Evolutionary conservation across 1,140 invertebrate genomes (phyloP), one percentile per base, ranked within the genome.

Genomic region (Macrosteles quadrilineatus): DNA sequence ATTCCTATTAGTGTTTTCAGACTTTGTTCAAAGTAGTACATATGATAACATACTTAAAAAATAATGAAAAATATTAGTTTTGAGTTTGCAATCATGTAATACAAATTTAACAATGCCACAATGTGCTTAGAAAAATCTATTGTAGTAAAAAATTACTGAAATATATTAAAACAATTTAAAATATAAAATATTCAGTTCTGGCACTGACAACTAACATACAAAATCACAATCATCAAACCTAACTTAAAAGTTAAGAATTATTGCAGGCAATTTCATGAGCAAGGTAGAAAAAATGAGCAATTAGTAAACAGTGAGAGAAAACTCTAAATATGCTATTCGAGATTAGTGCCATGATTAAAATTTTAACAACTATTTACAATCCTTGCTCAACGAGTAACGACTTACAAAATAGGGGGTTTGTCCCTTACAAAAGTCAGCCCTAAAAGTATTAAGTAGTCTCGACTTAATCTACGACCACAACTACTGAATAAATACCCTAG

Each of bases 351-450:
- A 4, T 6, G 17, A n/a, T 50, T 59, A 59, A 59, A 59, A 59
- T 25, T 36, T 59, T 23, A 59, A 59, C 55, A 29, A 59, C 47
- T 59, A 59, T 59, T 59, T 59, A 59, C 55, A 59, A 25, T 6
- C 32, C 32, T 9, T 27, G 55, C 27, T 59, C 47, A 59, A 59
- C 55, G n/a, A 59, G 12, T 23, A 59, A 59, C 55, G 25, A 29
- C 21, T 50, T 50, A 50, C 21, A 59, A 59, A 59, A 59, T 29
- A 27, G 14, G 23, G 23, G 55, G 55, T 59, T 14, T 6, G 21
- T 59, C 9, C 4, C 23, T 14, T 27, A 59, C 6, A 59, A 59
- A 59, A 59, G 25, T 25, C 25, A 25, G 27, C 55, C 55, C 55
- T 59, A 59, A 59, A 11, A 3, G 2, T n/a, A 11, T 59, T 59